Conservation (phyloP, 2,113 vertebrate genomes). For the Rattus rattus region DNA sequence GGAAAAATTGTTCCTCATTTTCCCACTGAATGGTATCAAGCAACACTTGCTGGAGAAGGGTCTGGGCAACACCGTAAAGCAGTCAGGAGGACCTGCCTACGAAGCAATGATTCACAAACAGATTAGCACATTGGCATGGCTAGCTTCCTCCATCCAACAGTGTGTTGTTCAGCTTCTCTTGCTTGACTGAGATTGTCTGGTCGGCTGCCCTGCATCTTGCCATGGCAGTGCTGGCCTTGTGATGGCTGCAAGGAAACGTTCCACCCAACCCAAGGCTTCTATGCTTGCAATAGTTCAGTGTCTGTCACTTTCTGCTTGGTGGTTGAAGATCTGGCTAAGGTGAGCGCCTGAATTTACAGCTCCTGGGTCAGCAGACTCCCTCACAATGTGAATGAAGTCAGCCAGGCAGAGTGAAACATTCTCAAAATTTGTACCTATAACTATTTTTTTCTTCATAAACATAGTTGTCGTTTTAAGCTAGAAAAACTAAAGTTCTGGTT, state of each 20-base stretch:
- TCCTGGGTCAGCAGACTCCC: not conserved
- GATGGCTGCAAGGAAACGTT: rapidly evolving
- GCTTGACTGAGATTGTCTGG: not conserved
- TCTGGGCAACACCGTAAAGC: not conserved
- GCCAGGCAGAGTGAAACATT: not conserved
- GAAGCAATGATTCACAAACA: not conserved
- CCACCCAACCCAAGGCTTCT: not conserved
- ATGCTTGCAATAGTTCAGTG: rapidly evolving
- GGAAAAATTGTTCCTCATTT: not conserved
- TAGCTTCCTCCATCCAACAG: not conserved
- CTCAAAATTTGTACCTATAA: not conserved
- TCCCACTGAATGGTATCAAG: not conserved
- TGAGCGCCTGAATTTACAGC: not conserved
- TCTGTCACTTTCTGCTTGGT: not conserved
- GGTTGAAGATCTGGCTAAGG: not conserved
- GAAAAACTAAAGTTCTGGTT: not conserved
- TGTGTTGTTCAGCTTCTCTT: not conserved
- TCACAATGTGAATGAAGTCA: not conserved
- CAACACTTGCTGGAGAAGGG: not conserved
- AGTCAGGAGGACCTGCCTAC: not conserved
- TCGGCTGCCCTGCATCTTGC: not conserved
- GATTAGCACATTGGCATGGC: not conserved
- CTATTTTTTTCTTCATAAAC: not conserved
- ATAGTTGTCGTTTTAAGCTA: not conserved
- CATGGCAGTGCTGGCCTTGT: rapidly evolving